Evolutionary conservation across 2,797 vertebrate species (phyloP), one percentile per base, ranked within the genome.

Genomic region (Alauda arvensis): DNA sequence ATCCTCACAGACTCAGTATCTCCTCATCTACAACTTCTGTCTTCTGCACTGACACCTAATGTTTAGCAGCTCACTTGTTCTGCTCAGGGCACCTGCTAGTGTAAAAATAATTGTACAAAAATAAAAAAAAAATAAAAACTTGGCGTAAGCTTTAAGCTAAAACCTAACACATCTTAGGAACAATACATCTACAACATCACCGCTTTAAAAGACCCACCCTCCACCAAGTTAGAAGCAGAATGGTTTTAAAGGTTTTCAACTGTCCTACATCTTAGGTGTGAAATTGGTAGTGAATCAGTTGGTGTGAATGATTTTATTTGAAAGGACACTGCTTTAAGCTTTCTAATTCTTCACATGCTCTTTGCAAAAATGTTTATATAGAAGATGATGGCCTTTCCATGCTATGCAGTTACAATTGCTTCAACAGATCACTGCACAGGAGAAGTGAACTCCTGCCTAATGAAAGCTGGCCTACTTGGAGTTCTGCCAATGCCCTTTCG

Each of bases 381-480:
- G 88, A 66, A 95, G 95, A 95, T 83, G 87, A 91, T 96, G 95
- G 95, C 96, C 95, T 97, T 97, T 97, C 95, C 88, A 94, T 94
- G 94, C 93, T 94, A 95, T 91, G 89, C 90, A 71, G 83, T 93
- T 96, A 91, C 95, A 95, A 93, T 93, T 92, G 89, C 91, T 97
- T 97, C 94, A 96, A 97, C 96, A 96, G 96, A 96, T 97, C 96
- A 95, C 95, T 93, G 94, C 95, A 95, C 96, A 96, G 92, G 93
- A 94, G 94, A 96, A 94, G 87, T 88, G 96, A 96, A 89, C 93
- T 95, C 85, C 81, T 88, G 85, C 84, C 92, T 95, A 96, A 93
- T 96, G 95, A 96, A 96, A 97, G 91, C 85, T 92, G 72, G 55
- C 89, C 92, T 92, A 68, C 93, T 90, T 92, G 93, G 95, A 95